Evolutionary conservation across 2,888 invertebrate genomes (phyloP).

Genomic region (Dromius quadrimaculatus): DNA sequence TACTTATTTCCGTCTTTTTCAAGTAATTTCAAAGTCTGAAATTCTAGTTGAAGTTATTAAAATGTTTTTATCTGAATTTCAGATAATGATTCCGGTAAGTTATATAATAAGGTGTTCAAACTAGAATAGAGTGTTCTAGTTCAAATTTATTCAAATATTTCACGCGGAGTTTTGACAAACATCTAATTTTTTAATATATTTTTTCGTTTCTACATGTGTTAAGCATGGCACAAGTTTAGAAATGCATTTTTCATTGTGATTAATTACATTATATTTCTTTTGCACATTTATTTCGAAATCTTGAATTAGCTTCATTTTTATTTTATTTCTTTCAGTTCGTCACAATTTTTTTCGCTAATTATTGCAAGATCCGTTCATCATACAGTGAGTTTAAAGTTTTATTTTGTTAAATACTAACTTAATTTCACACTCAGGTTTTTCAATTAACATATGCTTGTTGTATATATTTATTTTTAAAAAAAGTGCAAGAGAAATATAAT

Average conservation of each 20-base stretch:
- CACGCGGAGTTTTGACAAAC: constrained; percentile 13
- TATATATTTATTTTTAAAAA: constrained; percentile 13
- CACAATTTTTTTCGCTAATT: constrained; percentile 30
- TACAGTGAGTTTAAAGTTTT: constrained; percentile 29
- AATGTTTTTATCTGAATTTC: constrained; percentile 62
- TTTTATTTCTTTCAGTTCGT: constrained; percentile 33
- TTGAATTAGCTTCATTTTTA: constrained; percentile 17
- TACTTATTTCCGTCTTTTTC: constrained; percentile 27
- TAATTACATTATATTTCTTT: constrained; percentile 42
- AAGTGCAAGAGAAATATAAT: constrained; percentile 43
- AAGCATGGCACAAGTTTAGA: constrained; percentile 11
- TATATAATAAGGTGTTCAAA: constrained; percentile 23
- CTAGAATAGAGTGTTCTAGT: constrained; percentile 45
- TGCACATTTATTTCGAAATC: constrained; percentile 20
- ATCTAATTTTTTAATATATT: background rate
- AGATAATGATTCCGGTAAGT: constrained; percentile 68
- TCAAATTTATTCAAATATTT: constrained; percentile 10
- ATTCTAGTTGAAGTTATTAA: constrained; percentile 37
- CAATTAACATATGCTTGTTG: constrained; percentile 28
- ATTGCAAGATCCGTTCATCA: constrained; percentile 19
- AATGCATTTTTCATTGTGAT: constrained; percentile 30
- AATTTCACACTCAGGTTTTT: constrained; percentile 12
- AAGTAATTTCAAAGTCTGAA: constrained; percentile 14
- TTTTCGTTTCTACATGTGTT: constrained; percentile 19
- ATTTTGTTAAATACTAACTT: constrained; percentile 28